A percentile compares a stretch with the other conserved stretches of the same genome.
These are phyloP conservation scores for Chaetops frenatus DNA, from an alignment of 2,113 vertebrate genomes.

Conservation along the genomic window DNA sequence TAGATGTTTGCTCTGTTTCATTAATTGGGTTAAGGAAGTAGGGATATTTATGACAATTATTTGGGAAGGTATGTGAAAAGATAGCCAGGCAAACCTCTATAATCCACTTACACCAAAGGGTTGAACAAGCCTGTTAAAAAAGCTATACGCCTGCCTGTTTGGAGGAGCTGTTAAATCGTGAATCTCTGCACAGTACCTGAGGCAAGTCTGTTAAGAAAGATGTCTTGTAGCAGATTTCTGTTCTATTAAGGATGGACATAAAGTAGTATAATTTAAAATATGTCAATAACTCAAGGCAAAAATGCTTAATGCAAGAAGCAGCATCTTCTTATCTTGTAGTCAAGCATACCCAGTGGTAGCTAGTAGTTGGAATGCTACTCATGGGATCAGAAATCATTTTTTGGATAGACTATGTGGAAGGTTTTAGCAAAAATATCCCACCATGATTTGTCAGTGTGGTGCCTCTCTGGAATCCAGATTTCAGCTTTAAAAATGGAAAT, in stretches of 20 bases:
- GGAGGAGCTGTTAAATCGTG: conserved; percentile 50
- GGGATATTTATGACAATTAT: conserved; percentile 48
- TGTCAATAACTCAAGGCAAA: conserved; percentile 71
- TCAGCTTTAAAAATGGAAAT: not conserved
- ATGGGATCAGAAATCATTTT: not conserved
- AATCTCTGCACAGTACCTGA: conserved; percentile 58
- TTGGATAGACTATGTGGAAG: not conserved
- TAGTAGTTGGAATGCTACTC: not conserved
- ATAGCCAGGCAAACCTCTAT: conserved; percentile 48
- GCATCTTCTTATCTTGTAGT: conserved; percentile 32
- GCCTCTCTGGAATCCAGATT: not conserved
- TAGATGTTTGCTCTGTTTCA: conserved; percentile 45
- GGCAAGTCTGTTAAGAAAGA: conserved; percentile 70
- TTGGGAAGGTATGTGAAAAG: conserved; percentile 57
- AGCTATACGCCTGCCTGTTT: conserved; percentile 50
- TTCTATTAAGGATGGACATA: conserved; percentile 66
- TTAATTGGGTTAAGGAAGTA: conserved; percentile 53
- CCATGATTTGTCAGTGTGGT: not conserved
- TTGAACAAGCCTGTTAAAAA: conserved; percentile 64
- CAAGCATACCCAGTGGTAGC: not conserved
- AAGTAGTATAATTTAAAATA: conserved; percentile 70
- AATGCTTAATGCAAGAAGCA: conserved; percentile 41
- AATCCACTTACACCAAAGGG: conserved; percentile 63
- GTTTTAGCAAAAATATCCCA: not conserved
- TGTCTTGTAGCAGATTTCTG: conserved; percentile 63